Evolutionary conservation across 2,888 invertebrate genomes (phyloP).

Genomic region (Busseola fusca): DNA sequence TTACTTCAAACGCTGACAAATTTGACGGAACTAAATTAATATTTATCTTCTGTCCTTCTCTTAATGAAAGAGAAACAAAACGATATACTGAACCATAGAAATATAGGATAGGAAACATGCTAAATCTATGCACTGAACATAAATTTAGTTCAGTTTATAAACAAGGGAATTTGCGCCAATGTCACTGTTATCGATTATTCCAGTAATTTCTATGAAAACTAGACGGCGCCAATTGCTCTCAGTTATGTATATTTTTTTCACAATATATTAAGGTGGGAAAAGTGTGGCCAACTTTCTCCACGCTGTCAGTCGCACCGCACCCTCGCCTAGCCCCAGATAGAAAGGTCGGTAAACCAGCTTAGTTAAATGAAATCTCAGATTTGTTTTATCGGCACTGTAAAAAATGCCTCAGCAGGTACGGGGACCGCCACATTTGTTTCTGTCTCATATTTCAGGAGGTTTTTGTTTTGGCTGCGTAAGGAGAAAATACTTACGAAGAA

Average conservation of each 20-base stretch:
- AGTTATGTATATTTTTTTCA: neutral
- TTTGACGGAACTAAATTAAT: too few species aligned
- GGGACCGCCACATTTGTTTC: conserved; percentile 33
- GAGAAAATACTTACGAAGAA: conserved; percentile 4
- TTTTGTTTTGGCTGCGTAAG: conserved; percentile 36
- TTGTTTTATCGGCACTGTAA: conserved; percentile 58
- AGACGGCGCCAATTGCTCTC: too few species aligned
- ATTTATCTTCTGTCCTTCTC: too few species aligned
- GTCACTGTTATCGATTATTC: too few species aligned
- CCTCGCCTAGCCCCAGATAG: conserved; percentile 34
- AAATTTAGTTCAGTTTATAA: too few species aligned
- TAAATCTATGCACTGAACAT: too few species aligned
- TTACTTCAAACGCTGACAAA: too few species aligned
- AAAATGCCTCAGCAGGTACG: conserved; percentile 47
- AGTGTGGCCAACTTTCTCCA: neutral
- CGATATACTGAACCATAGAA: too few species aligned
- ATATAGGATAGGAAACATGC: too few species aligned
- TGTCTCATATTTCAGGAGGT: conserved; percentile 41
- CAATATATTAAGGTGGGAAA: neutral
- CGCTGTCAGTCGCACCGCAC: conserved; percentile 31
- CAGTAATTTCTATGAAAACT: too few species aligned
- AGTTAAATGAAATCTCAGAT: conserved; percentile 64
- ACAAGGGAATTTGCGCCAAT: too few species aligned
- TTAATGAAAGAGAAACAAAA: too few species aligned
- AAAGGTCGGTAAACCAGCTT: conserved; percentile 59